A percentile compares a stretch with the other conserved stretches of the same genome.
phyloP scores from a whole-genome alignment of 2,888 invertebrate genomes.

The Phoenoteleia sp. region DNA sequence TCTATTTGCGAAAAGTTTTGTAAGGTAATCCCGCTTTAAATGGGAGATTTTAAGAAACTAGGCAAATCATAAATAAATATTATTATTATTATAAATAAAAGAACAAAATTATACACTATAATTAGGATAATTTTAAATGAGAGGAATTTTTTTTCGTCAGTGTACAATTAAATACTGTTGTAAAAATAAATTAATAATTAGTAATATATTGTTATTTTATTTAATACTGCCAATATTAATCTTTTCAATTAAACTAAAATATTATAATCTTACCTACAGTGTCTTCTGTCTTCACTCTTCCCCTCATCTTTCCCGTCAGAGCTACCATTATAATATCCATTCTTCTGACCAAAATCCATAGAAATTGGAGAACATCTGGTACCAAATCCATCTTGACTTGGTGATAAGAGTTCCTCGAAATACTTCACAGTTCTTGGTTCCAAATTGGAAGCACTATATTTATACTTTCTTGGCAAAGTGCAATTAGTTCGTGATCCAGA shows the following conservation, averaged over 20 bases:
- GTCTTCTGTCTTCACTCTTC: slow-evolving; percentile 26
- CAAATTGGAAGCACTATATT: slow-evolving; percentile 77
- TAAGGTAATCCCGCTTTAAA: no score
- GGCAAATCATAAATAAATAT: no score
- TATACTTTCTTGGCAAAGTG: slow-evolving; percentile 80
- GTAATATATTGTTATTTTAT: no score
- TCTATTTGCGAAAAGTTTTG: no score
- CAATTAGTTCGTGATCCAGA: slow-evolving; percentile 69
- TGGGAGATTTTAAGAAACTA: no score
- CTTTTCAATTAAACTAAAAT: no score
- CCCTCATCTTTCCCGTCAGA: slow-evolving; percentile 71
- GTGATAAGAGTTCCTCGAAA: slow-evolving; percentile 83
- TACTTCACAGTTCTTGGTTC: slow-evolving; percentile 83
- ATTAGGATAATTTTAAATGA: no score
- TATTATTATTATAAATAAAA: no score
- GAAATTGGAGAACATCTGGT: slow-evolving; percentile 78
- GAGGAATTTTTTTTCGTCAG: neutral
- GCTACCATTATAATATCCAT: slow-evolving; percentile 82
- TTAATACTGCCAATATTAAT: no score
- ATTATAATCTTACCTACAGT: slow-evolving; percentile 44
- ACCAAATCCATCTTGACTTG: slow-evolving; percentile 80
- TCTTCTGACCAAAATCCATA: slow-evolving; percentile 78
- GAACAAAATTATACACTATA: no score
- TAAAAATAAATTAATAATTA: no score
- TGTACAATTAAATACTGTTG: no score